Conservation (phyloP, 1,140 invertebrate genomes). For the Hycleus cichorii region DNA sequence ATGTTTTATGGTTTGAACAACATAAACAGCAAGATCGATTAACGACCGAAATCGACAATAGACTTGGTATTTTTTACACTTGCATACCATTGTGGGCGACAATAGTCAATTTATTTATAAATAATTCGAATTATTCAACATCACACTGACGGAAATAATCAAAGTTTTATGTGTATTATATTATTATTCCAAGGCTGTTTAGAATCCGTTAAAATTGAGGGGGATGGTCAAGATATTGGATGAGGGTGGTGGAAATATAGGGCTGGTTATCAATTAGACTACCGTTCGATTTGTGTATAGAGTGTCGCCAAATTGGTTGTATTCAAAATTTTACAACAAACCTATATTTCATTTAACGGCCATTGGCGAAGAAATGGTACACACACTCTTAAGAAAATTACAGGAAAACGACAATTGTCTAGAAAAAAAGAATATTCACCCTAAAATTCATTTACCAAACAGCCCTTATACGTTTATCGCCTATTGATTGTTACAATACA, state of each 20-base stretch:
- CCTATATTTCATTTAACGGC: constrained; percentile 34
- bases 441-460: no score
- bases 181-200: neutral
- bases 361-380: constrained; percentile 17
- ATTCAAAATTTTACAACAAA: constrained; percentile 20
- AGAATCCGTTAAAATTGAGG: neutral
- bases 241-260: neutral
- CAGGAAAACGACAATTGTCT: constrained; percentile 28
- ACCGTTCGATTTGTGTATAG: neutral
- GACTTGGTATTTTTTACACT: no score
- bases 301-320: constrained; percentile 16
- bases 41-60: no score
- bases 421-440: neutral
- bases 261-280: neutral
- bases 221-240: neutral
- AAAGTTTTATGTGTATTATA: no score
- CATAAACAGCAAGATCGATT: no score
- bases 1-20: no score
- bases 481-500: constrained; percentile 14
- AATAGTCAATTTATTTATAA: no score
- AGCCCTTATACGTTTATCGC: no score
- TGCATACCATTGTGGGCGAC: no score
- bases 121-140: no score
- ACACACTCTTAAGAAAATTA: constrained; percentile 17
- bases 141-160: no score